Evolutionary conservation across 2,888 invertebrate genomes (phyloP).

Genomic region (Drosophila eohydei): DNA sequence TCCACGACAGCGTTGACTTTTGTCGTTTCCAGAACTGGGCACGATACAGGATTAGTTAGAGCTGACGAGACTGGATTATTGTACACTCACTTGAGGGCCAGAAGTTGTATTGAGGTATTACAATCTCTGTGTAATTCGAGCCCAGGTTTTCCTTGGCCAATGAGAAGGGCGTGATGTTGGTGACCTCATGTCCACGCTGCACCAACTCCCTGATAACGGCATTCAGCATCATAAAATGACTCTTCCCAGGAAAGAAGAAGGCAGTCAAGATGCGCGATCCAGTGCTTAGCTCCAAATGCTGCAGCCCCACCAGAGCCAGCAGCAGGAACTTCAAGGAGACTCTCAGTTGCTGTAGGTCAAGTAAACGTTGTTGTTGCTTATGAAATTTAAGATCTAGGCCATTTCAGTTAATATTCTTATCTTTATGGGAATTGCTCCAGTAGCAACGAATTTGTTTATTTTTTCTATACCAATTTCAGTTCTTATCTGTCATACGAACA

Average conservation of each 20-base stretch:
- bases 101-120: slow-evolving; percentile 68
- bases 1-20: slow-evolving; percentile 58
- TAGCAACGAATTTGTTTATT: background rate
- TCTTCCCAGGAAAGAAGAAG: slow-evolving; percentile 84
- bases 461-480: background rate
- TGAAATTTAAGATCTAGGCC: no score
- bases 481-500: background rate
- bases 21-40: slow-evolving; percentile 54
- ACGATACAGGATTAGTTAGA: slow-evolving; percentile 22
- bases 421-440: background rate
- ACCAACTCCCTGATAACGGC: slow-evolving; percentile 84
- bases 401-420: background rate
- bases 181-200: slow-evolving; percentile 85
- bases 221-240: slow-evolving; percentile 85
- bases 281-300: slow-evolving; percentile 39
- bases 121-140: slow-evolving; percentile 73
- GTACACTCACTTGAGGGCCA: slow-evolving; percentile 63
- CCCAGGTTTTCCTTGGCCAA: slow-evolving; percentile 68
- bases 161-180: slow-evolving; percentile 70
- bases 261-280: slow-evolving; percentile 84
- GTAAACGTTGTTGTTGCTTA: background rate
- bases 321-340: slow-evolving; percentile 26
- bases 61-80: background rate
- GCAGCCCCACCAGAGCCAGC: slow-evolving; percentile 51
- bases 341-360: slow-evolving; percentile 32